phyloP scores from a whole-genome alignment of 1,140 invertebrate genomes.

The Maniola jurtina region DNA sequence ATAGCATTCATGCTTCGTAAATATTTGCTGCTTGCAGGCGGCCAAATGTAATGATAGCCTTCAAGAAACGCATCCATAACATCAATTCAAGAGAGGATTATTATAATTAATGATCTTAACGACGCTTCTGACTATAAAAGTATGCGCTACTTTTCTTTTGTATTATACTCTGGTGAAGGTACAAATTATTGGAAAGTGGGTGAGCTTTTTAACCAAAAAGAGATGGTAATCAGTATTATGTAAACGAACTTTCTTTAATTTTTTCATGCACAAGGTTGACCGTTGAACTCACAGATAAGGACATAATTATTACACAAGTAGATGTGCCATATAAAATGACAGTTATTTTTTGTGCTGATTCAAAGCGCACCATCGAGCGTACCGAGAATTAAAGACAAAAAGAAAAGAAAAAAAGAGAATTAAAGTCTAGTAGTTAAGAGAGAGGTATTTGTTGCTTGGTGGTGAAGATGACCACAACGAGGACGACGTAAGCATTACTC shows the following conservation, averaged over 20 bases:
- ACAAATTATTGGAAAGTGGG: slow-evolving; percentile 8
- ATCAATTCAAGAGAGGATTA: slow-evolving; percentile 4
- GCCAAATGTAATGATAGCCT: slow-evolving; percentile 18
- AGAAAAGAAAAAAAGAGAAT: too few species aligned
- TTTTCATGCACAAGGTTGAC: background rate
- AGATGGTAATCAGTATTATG: background rate
- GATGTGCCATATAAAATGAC: too few species aligned
- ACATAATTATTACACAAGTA: too few species aligned
- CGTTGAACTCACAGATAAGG: too few species aligned
- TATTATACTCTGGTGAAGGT: background rate
- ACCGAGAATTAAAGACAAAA: too few species aligned
- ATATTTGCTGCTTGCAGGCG: slow-evolving; percentile 13
- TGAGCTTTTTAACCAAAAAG: slow-evolving; percentile 1
- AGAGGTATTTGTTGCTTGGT: too few species aligned
- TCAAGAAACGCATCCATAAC: slow-evolving; percentile 13
- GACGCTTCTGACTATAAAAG: slow-evolving; percentile 16
- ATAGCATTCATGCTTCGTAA: too few species aligned
- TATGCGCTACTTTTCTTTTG: slow-evolving; percentile 7
- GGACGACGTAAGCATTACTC: too few species aligned
- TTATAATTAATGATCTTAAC: slow-evolving; percentile 18
- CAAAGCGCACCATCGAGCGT: too few species aligned
- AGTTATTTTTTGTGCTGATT: too few species aligned
- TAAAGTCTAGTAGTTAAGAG: too few species aligned
- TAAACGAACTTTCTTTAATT: background rate
- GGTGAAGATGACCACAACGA: too few species aligned